Conservation (phyloP, 2,888 invertebrate genomes). For the Chironomus tentans region DNA sequence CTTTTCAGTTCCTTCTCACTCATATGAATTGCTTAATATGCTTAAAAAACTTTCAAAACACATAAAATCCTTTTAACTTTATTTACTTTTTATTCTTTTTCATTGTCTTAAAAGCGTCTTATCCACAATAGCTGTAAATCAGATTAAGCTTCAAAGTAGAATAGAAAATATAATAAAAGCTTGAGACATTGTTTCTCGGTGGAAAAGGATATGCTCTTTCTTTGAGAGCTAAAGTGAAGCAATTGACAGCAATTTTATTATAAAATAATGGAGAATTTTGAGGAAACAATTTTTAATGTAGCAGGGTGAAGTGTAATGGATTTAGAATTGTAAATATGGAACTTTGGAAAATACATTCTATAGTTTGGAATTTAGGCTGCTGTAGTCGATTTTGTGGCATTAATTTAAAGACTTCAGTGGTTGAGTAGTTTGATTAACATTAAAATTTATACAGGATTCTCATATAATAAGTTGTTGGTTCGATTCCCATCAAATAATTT, state of each 20-base stretch:
- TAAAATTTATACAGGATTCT: too few relatives aligned
- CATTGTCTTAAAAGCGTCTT: not conserved
- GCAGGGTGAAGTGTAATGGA: too few relatives aligned
- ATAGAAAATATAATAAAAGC: constrained; percentile 1
- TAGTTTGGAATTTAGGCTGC: too few relatives aligned
- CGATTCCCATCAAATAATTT: too few relatives aligned
- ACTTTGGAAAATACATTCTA: too few relatives aligned
- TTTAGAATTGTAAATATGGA: too few relatives aligned
- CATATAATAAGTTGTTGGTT: too few relatives aligned
- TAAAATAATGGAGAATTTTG: too few relatives aligned
- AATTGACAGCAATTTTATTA: constrained; percentile 1
- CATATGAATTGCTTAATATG: not conserved
- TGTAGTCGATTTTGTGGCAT: too few relatives aligned
- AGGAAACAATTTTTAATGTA: too few relatives aligned
- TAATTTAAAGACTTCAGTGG: too few relatives aligned
- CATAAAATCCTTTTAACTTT: not conserved
- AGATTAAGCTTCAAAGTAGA: constrained; percentile 7
- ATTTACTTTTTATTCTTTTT: not conserved
- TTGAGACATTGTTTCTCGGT: not conserved
- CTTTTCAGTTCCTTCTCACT: not conserved
- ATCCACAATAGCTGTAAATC: constrained; percentile 3
- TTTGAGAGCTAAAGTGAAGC: not conserved
- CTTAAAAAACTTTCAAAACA: not conserved
- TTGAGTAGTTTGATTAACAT: too few relatives aligned
- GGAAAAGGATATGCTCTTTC: not conserved